Base-by-base conservation (phyloP, 1,140 invertebrate genomes). In the Heliconius eleuchia region DNA sequence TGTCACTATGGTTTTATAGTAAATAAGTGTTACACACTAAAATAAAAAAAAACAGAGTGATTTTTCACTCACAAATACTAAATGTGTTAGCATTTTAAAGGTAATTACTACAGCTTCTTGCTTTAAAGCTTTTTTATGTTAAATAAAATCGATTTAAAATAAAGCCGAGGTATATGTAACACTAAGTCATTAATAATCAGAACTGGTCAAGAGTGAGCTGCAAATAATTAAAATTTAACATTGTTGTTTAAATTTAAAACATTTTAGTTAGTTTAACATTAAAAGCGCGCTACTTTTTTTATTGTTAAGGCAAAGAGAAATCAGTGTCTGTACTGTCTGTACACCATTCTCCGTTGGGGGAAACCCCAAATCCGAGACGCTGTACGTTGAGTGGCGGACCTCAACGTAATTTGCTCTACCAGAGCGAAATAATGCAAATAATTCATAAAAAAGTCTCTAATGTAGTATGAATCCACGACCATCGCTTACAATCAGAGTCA, bases 101-200 rank as follows among this genome's bases (percentile, higher is more conserved):
- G 19, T 57, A 57, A 66, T 66, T 66, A 66, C 60, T 30, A 27
- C 11, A 66, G 60, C 60, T 66, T 30, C 60, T 66, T 30, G 60
- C 60, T 66, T 66, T 66, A 66, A 66, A 66, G 60, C 60, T 66
- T 66, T 66, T 66, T 66, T 66, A 6, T 66, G 60, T 66, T 30
- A n/a, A 66, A n/a, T 30, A 27, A 66, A 66, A 66, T 66, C 60
- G n/a, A n/a, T 66, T 66, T 66, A 66, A 66, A 55, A 60, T 60
- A 23, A 23, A 66, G 23, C 23, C 60, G 27, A 66, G 27, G 60
- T 27, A 66, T 66, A 27, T 66, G 60, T 66, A 66, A 66, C 60
- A 66, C 23, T 66, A 30, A 66, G 60, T 66, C 60, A 66, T 66
- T 66, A 66, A 66, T 66, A 66, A 66, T 66, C 60, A 30, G 60